Base-by-base conservation (phyloP, 2,113 vertebrate species). In the Acanthisitta chloris region DNA sequence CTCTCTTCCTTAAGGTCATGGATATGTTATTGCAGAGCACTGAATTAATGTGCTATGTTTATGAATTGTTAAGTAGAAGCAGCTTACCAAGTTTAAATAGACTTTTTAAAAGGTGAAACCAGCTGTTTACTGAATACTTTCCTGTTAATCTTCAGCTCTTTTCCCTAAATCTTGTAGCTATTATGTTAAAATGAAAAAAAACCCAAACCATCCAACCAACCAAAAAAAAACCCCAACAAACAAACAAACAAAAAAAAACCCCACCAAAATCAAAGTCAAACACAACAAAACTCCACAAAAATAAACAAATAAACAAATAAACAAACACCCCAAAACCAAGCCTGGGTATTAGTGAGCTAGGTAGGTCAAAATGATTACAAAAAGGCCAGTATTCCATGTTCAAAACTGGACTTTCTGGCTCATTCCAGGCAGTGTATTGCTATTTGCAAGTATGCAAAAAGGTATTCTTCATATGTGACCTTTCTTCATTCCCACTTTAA, bases 61-160 rank as follows among this genome's bases (percentile, higher is more conserved):
- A 62, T 48, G 86, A 94, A 73, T 15, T 95, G 8, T 76, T 66
- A 81, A 48, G 16, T 18, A 48, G 66, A 84, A 80, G 46, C 16
- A 67, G 12, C 29, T 36, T 86, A 45, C 52, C 21, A 80, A 62
- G 15, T 94, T 85, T 80, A 58, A 57, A 46, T 55, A 48, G 9
- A 34, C 8, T 64, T 94, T 90, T 81, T 12, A 46, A 78, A 85
- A 91, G 33, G 5, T 18, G 4, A 65, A 88, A 23, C 38, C 26
- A 92, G n/a, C n/a, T 88, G 28, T 54, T 94, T 62, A 77, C 15
- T 58, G 26, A 59, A 20, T 81, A 31, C 19, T 79, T 93, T 80
- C 10, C 12, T 77, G 10, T 34, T 69, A 73, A 61, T 18, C 33
- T 88, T 77, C 34, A 77, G 3, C 3, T 77, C 12, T 79, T 83